Evolutionary conservation across 2,888 invertebrate species (phyloP).

Genomic region (Lamellibrachia satsuma): DNA sequence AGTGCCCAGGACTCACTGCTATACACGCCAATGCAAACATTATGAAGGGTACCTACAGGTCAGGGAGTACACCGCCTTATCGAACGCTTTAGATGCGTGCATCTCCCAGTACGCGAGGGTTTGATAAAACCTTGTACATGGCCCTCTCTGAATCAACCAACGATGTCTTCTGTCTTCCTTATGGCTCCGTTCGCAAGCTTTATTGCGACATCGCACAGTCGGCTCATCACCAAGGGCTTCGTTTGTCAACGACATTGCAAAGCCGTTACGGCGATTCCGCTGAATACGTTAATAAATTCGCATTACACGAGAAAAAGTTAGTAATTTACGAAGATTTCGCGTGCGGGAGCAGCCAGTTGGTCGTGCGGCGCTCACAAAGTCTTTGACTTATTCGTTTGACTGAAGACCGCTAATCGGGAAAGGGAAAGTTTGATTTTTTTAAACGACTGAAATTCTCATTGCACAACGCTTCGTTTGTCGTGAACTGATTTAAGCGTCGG

Average conservation of each 20-base stretch:
- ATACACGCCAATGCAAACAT: too few relatives aligned
- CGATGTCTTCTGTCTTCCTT: too few relatives aligned
- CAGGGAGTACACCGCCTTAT: too few relatives aligned
- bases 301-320: not conserved
- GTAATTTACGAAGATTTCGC: not conserved
- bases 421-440: not conserved
- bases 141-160: too few relatives aligned
- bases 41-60: too few relatives aligned
- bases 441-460: not conserved
- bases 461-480: not conserved
- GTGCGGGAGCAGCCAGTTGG: not conserved
- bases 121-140: too few relatives aligned
- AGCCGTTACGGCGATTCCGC: not conserved
- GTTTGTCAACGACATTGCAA: not conserved
- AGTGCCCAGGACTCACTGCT: too few relatives aligned
- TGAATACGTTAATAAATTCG: not conserved
- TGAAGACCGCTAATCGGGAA: not conserved
- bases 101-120: not conserved
- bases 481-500: not conserved
- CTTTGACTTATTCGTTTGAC: not conserved
- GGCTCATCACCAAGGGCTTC: not conserved
- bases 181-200: not conserved
- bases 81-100: too few relatives aligned
- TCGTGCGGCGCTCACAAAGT: not conserved
- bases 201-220: not conserved